Base-by-base conservation (phyloP, 92 coral and sea anemone genomes). In the Phenganax marumi region DNA sequence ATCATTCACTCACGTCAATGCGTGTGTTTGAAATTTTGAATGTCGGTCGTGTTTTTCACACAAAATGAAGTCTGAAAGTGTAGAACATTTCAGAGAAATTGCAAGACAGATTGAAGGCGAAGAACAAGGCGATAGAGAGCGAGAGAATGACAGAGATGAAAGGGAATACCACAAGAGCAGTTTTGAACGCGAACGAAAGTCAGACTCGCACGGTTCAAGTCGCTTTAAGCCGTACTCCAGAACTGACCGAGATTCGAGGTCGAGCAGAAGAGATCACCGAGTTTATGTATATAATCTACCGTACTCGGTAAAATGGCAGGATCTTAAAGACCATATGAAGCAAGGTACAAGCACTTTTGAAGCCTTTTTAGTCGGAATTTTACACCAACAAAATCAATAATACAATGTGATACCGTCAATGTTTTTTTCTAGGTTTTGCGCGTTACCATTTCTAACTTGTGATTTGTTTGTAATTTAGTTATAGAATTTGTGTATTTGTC, bases 261-360 rank as follows among this genome's bases (percentile, higher is more conserved):
- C 90, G 21, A 87, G 88, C 58, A 73, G 63, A 47, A 89, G 83
- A 57, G 98, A 94, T n/a, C 80, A 84, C 56, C 91, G 97, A 4
- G 88, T 94, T 58, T 94, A 89, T 84, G 93, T 92, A 21, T 88
- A 92, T 48, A 94, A 94, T 76, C 90, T 94, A 16, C 95, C 97
- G 50, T 94, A 89, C 80, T 75, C 87, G 8, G 82, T 89, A 7
- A 94, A 91, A 21, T 94, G 98, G 98, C 98, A 94, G 79, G 97
- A 92, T 63, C 80, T 94, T 60, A 94, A 94, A 73, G 98, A 94
- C 83, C 86, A 80, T 57, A 90, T 94, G 89, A 94, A 94, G 78
- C 92, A 87, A 81, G 90, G 98, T 92, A 65, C 52, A 89, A 62
- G 47, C 48, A 24, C 11, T 3, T 24, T 64, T 83, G 14, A 17